Evolutionary conservation across 2,888 invertebrate species (phyloP).

Genomic region (Sericinus montela): DNA sequence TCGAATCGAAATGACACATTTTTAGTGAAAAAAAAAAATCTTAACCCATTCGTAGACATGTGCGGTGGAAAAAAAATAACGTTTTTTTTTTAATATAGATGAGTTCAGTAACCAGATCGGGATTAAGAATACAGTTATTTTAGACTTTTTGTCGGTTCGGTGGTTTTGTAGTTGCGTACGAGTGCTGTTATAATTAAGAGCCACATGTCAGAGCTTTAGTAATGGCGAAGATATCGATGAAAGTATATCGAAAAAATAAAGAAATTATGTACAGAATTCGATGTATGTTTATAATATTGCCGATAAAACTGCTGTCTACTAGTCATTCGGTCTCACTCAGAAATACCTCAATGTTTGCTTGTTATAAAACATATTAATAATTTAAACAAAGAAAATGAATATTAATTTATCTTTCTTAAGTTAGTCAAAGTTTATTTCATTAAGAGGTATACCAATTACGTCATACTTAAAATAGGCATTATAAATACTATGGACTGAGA

Average conservation of each 20-base stretch:
- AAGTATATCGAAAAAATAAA: slow-evolving; percentile 13
- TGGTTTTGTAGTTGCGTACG: slow-evolving; percentile 62
- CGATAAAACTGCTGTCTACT: too few relatives aligned
- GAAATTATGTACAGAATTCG: too few relatives aligned
- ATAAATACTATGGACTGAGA: too few relatives aligned
- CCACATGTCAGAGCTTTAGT: slow-evolving; percentile 61
- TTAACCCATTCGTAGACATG: slow-evolving; percentile 72
- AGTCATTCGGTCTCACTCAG: too few relatives aligned
- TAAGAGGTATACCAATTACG: too few relatives aligned
- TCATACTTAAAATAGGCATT: too few relatives aligned
- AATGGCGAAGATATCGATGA: slow-evolving; percentile 30
- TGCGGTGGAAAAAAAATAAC: slow-evolving; percentile 42
- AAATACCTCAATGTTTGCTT: too few relatives aligned
- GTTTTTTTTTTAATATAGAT: slow-evolving; percentile 36
- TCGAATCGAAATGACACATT: slow-evolving; percentile 71
- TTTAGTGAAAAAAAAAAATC: slow-evolving; percentile 36
- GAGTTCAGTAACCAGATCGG: slow-evolving; percentile 75
- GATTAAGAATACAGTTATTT: slow-evolving; percentile 69
- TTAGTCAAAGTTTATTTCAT: too few relatives aligned
- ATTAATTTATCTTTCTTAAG: too few relatives aligned
- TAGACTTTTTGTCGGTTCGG: slow-evolving; percentile 59
- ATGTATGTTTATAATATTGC: too few relatives aligned
- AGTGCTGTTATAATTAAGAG: slow-evolving; percentile 70
- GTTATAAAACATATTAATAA: too few relatives aligned
- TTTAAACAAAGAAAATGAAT: too few relatives aligned